These are phyloP conservation scores for Danio jaintianensis DNA, from an alignment of 2,797 vertebrate species.

Conservation along the genomic window DNA sequence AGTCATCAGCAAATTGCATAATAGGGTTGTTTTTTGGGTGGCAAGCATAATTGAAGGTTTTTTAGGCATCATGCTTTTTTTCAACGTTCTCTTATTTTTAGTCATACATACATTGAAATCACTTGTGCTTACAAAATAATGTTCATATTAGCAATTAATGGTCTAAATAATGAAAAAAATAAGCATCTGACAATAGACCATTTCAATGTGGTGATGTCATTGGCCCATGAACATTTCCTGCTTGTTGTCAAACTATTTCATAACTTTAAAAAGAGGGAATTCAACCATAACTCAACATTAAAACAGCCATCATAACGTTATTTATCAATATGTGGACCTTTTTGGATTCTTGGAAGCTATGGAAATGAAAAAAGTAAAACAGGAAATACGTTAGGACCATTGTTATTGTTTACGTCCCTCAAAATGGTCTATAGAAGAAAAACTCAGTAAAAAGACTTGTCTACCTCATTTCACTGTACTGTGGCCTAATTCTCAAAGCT, in stretches of 20 bases:
- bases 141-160: neutral
- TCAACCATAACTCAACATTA: too few relatives aligned
- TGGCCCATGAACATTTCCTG: too few relatives aligned
- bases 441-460: neutral
- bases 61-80: neutral
- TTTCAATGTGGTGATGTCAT: too few relatives aligned
- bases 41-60: neutral
- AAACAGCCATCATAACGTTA: too few relatives aligned
- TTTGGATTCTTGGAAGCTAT: too few relatives aligned
- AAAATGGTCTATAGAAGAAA: neutral
- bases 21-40: neutral
- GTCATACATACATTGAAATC: neutral
- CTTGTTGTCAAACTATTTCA: too few relatives aligned
- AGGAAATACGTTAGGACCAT: too few relatives aligned
- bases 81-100: too few relatives aligned
- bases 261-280: too few relatives aligned
- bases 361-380: too few relatives aligned
- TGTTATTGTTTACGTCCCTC: too few relatives aligned
- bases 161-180: neutral
- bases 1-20: neutral
- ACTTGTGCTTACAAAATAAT: neutral
- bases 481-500: conserved; percentile 10
- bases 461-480: neutral
- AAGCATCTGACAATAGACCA: neutral
- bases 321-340: too few relatives aligned